These are phyloP conservation scores for Chalcis sispes DNA, from an alignment of 2,888 invertebrate genomes.

Conservation along the genomic window DNA sequence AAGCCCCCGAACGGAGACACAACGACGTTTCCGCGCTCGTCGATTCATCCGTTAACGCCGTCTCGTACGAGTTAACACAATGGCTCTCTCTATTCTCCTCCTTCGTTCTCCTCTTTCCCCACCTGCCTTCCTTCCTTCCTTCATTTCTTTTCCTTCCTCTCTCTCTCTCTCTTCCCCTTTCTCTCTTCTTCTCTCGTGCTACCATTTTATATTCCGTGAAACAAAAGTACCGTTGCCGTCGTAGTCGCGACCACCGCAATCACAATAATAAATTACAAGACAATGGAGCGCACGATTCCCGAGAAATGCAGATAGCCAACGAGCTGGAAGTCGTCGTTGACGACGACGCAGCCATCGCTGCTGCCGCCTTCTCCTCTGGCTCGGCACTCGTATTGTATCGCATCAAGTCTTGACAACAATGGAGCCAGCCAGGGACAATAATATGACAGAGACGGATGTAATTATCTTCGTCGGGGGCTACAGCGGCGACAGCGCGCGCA, in stretches of 20 bases:
- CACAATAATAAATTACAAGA: slow-evolving; percentile 63
- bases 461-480: slow-evolving; percentile 66
- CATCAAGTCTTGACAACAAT: slow-evolving; percentile 65
- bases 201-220: neutral
- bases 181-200: neutral
- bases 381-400: slow-evolving; percentile 63
- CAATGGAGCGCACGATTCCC: slow-evolving; percentile 59
- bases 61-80: no score
- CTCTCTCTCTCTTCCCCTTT: no score
- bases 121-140: no score
- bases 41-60: no score
- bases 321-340: slow-evolving; percentile 33
- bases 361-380: neutral
- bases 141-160: no score
- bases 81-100: no score
- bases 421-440: slow-evolving; percentile 66
- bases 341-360: neutral
- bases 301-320: slow-evolving; percentile 45
- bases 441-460: slow-evolving; percentile 70
- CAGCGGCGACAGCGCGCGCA: slow-evolving; percentile 24
- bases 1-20: no score
- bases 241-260: slow-evolving; percentile 49
- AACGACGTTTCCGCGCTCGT: no score
- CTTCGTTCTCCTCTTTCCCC: no score
- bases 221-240: neutral